A percentile compares a stretch with the other conserved stretches of the same genome.
phyloP scores from a whole-genome alignment of 2,888 invertebrate genomes.

The Boloria euphrosyne region DNA sequence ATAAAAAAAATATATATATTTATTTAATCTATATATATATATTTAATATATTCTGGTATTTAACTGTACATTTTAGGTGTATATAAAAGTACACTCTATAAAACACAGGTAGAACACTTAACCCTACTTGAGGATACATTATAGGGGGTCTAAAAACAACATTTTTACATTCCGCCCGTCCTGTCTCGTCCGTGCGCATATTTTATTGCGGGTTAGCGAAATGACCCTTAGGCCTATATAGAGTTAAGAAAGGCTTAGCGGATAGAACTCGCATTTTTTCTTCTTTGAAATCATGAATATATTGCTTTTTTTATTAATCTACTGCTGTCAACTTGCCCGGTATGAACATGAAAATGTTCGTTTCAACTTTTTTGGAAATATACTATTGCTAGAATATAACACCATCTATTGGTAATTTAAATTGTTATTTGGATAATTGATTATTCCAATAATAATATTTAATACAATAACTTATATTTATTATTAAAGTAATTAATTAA shows the following conservation, averaged over 20 bases:
- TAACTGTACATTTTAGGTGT: neutral
- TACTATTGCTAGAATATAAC: too few relatives aligned
- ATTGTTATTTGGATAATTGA: too few relatives aligned
- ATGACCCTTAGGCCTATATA: conserved; percentile 71
- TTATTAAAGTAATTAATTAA: too few relatives aligned
- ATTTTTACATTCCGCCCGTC: conserved; percentile 75
- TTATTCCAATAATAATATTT: too few relatives aligned
- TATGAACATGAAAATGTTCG: too few relatives aligned
- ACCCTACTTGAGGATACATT: conserved; percentile 75
- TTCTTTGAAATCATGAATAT: neutral
- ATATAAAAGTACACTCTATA: conserved; percentile 41
- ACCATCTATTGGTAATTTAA: too few relatives aligned
- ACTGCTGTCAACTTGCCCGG: too few relatives aligned
- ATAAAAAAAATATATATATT: too few relatives aligned
- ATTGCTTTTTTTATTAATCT: neutral
- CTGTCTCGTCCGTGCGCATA: conserved; percentile 62
- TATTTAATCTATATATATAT: conserved; percentile 29
- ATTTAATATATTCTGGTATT: conserved; percentile 3
- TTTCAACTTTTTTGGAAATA: too few relatives aligned
- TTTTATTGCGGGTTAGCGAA: conserved; percentile 75
- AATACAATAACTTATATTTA: too few relatives aligned
- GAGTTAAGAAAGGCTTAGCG: conserved; percentile 48
- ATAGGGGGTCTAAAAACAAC: conserved; percentile 78
- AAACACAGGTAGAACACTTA: conserved; percentile 66
- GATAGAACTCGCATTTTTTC: neutral